Conservation (phyloP, 2,113 vertebrate genomes). For the Sturnus vulgaris region DNA sequence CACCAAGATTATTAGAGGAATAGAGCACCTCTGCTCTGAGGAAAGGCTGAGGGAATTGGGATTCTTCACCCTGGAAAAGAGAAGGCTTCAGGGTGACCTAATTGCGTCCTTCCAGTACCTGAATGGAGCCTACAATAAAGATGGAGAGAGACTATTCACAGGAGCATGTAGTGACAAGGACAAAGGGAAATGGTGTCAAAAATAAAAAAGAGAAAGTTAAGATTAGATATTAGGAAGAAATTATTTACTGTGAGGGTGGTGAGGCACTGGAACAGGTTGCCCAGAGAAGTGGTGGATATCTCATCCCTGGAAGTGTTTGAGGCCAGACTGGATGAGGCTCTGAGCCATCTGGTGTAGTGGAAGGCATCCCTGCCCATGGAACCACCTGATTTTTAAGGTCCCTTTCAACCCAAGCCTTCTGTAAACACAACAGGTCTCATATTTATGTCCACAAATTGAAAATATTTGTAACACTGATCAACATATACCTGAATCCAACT, state of each 20-base stretch:
- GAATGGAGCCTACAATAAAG: not conserved
- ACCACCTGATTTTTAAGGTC: not conserved
- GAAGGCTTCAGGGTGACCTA: not conserved
- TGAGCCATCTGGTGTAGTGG: not conserved
- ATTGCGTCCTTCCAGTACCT: not conserved
- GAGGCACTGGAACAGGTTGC: not conserved
- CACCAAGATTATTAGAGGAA: not conserved
- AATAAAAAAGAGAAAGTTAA: not conserved
- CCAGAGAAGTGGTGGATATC: not conserved
- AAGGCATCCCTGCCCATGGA: not conserved
- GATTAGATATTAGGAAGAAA: not conserved
- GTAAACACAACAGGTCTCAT: not conserved
- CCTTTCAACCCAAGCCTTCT: not conserved
- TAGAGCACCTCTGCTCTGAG: not conserved
- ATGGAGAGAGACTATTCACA: not conserved
- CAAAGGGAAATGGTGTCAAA: accelerated
- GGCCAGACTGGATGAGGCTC: not conserved
- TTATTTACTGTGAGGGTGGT: not conserved
- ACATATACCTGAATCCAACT: not conserved
- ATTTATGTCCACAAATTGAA: not conserved
- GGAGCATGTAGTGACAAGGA: not conserved
- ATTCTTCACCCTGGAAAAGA: not conserved
- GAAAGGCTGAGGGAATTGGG: not conserved
- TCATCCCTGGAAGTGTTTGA: not conserved
- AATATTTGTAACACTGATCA: not conserved